Conservation (phyloP, 2,113 vertebrate species). For the Narcine bancroftii region DNA sequence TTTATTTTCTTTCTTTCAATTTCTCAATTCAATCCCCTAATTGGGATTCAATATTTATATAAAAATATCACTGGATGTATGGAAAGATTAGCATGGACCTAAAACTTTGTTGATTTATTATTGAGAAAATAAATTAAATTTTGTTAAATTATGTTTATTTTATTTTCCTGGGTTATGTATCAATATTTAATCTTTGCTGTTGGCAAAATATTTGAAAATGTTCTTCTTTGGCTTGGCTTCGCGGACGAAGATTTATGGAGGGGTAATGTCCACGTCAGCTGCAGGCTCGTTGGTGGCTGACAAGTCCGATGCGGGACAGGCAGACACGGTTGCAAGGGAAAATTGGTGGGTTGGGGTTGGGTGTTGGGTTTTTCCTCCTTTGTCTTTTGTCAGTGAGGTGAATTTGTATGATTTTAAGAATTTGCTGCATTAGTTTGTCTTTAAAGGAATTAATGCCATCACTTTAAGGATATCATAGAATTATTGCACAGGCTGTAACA, state of each 20-base stretch:
- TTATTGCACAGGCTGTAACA: not conserved
- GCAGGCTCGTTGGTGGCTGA: no score
- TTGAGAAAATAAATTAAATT: not conserved
- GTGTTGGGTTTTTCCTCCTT: no score
- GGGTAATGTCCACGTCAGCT: no score
- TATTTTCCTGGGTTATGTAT: not conserved
- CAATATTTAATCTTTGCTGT: not conserved
- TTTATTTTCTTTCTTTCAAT: not conserved
- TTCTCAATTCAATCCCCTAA: not conserved
- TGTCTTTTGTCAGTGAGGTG: no score
- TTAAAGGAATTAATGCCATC: not conserved
- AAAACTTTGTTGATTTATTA: not conserved
- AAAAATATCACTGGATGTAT: not conserved
- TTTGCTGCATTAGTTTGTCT: not conserved
- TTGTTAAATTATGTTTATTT: not conserved
- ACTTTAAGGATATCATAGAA: not conserved
- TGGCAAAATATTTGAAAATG: not conserved
- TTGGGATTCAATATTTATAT: not conserved
- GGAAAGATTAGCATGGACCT: not conserved
- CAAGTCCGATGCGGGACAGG: no score
- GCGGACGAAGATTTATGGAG: no score
- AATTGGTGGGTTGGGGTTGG: no score
- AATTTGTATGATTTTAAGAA: not conserved
- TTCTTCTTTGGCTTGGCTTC: no score
- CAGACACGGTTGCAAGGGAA: no score